Evolutionary conservation across 2,113 vertebrate species (phyloP).

Genomic region (Siphamia tubifer): DNA sequence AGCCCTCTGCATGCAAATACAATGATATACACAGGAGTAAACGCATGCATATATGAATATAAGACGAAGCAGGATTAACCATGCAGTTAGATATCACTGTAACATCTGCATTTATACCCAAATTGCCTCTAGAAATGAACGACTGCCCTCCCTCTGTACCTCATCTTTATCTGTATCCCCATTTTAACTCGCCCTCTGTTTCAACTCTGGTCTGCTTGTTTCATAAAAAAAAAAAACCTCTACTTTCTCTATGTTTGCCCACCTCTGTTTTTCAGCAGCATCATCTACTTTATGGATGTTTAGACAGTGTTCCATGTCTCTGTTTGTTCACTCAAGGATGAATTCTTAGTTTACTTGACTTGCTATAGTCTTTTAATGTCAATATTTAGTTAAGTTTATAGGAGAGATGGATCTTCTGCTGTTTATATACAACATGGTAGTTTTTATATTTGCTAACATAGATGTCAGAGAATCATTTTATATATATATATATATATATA

Average conservation of each 20-base stretch:
- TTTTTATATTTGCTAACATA: background rate
- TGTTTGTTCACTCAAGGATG: background rate
- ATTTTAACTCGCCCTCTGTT: slow-evolving; percentile 9
- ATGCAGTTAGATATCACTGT: slow-evolving; percentile 5
- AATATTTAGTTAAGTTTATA: background rate
- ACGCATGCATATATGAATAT: background rate
- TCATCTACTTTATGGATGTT: background rate
- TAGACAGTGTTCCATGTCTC: slow-evolving; percentile 5
- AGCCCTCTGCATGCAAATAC: background rate
- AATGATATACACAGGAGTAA: background rate
- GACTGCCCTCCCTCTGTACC: background rate
- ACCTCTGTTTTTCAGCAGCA: background rate
- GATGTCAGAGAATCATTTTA: too few relatives aligned
- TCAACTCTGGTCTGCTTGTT: slow-evolving; percentile 23
- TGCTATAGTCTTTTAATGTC: background rate
- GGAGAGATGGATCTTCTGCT: background rate
- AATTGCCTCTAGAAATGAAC: slow-evolving; percentile 52
- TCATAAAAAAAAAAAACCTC: slow-evolving; percentile 13
- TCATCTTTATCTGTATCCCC: too few relatives aligned
- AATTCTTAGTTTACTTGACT: background rate
- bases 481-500: too few relatives aligned
- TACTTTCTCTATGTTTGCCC: background rate
- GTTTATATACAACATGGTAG: background rate
- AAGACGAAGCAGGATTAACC: background rate
- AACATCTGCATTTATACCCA: slow-evolving; percentile 56